Evolutionary conservation across 1,140 invertebrate species (phyloP).

Genomic region (Apis cerana): DNA sequence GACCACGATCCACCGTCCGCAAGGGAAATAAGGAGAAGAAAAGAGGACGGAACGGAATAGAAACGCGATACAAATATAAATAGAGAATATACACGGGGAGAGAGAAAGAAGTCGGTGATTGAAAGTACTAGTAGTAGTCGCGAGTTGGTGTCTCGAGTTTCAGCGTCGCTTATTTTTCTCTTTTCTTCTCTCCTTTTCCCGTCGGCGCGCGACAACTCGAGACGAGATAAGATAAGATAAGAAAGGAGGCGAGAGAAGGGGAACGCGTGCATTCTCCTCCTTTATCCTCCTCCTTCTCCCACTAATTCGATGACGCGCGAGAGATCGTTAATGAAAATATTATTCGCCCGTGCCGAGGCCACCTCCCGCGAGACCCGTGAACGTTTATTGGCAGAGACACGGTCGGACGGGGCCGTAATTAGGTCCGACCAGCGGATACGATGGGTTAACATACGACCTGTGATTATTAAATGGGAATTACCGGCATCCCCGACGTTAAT

Average conservation of each 20-base stretch:
- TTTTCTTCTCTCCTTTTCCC: too few relatives aligned
- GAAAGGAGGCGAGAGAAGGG: neutral
- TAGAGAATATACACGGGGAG: neutral
- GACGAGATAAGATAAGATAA: neutral
- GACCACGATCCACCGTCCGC: constrained; percentile 41
- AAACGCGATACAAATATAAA: constrained; percentile 53
- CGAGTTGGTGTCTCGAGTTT: too few relatives aligned
- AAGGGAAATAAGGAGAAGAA: constrained; percentile 53
- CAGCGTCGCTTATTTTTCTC: too few relatives aligned
- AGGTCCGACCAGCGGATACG: constrained; percentile 59
- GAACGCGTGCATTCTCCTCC: neutral
- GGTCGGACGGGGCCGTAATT: constrained; percentile 61
- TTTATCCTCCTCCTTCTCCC: neutral
- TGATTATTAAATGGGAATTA: constrained; percentile 68
- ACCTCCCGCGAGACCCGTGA: constrained; percentile 60
- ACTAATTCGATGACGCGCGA: constrained; percentile 56
- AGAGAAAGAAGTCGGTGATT: too few relatives aligned
- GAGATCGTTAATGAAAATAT: constrained; percentile 62
- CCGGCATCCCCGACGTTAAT: constrained; percentile 61
- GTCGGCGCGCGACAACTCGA: too few relatives aligned
- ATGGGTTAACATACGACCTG: constrained; percentile 62
- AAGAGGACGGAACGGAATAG: constrained; percentile 42
- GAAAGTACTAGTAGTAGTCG: too few relatives aligned
- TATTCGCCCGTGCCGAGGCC: constrained; percentile 35
- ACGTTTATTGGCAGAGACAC: constrained; percentile 65